These are phyloP conservation scores for Fragum sueziense DNA, from an alignment of 2,888 invertebrate species.

Conservation along the genomic window DNA sequence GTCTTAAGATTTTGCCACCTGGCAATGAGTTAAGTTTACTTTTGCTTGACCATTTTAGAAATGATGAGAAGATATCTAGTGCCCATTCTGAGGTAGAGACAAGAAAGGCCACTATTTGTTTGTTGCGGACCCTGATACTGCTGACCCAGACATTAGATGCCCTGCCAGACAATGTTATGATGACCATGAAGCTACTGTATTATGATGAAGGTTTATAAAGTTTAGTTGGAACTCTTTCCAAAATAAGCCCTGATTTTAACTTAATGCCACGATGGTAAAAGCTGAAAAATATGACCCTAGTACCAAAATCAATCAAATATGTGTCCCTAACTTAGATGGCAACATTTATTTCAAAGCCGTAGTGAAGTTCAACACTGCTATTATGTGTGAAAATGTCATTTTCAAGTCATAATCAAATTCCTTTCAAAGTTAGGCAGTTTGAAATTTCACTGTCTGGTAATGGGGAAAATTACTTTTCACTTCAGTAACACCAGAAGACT, in stretches of 20 bases:
- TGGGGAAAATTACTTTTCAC: not conserved
- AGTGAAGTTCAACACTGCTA: too few relatives aligned
- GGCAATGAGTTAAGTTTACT: not conserved
- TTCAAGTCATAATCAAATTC: too few relatives aligned
- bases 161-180: constrained; percentile 81
- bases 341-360: too few relatives aligned
- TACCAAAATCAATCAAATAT: too few relatives aligned
- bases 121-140: constrained; percentile 81
- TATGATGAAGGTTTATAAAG: constrained; percentile 81
- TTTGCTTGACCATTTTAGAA: constrained; percentile 66
- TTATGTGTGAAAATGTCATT: too few relatives aligned
- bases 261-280: too few relatives aligned
- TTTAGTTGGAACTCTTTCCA: too few relatives aligned
- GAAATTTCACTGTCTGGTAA: not conserved
- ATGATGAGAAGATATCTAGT: constrained; percentile 77
- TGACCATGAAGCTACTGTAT: constrained; percentile 83
- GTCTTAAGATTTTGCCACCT: not conserved
- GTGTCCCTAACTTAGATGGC: too few relatives aligned
- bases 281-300: too few relatives aligned
- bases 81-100: constrained; percentile 77
- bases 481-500: constrained; percentile 82
- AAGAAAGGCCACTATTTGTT: constrained; percentile 80
- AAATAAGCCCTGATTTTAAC: too few relatives aligned
- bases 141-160: constrained; percentile 80
- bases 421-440: not conserved